Conservation (phyloP, 1,140 invertebrate species). For the Helicoverpa zea region DNA sequence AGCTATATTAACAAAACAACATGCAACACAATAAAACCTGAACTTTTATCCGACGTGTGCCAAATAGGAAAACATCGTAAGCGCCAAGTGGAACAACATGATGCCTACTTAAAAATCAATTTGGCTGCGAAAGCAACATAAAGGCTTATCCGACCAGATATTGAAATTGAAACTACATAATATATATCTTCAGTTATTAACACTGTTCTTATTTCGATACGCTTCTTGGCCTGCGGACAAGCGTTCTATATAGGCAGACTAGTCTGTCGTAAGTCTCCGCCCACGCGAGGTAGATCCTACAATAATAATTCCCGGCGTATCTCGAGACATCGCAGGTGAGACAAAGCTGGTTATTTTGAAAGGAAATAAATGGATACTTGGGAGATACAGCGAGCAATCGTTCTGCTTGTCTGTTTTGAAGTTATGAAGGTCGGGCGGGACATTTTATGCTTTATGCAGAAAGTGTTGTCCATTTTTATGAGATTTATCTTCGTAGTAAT, state of each 20-base stretch:
- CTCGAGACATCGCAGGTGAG: constrained; percentile 26
- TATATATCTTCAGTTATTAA: not conserved
- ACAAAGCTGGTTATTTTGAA: constrained; percentile 13
- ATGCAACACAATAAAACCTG: not conserved
- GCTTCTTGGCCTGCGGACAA: constrained; percentile 14
- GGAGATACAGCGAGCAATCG: not conserved
- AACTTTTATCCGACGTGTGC: not conserved
- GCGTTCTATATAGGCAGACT: not conserved
- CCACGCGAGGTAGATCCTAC: constrained; percentile 21
- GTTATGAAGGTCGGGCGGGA: not conserved
- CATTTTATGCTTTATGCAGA: not conserved
- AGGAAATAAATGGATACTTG: constrained; percentile 12
- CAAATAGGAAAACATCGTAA: not conserved
- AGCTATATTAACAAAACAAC: not conserved
- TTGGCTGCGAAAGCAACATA: not conserved
- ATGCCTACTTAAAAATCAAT: not conserved
- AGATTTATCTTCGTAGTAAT: no score
- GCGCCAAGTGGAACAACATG: not conserved
- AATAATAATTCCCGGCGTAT: constrained; percentile 28
- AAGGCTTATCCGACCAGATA: not conserved
- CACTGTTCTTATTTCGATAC: not conserved
- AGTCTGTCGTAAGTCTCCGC: constrained; percentile 36
- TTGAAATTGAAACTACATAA: constrained; percentile 5
- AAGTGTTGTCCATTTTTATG: no score
- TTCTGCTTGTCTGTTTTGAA: not conserved